Percentiles rank a stretch among this genome's conserved stretches.
Conservation (phyloP, 2,888 invertebrate genomes). For the Germaria angustata region DNA sequence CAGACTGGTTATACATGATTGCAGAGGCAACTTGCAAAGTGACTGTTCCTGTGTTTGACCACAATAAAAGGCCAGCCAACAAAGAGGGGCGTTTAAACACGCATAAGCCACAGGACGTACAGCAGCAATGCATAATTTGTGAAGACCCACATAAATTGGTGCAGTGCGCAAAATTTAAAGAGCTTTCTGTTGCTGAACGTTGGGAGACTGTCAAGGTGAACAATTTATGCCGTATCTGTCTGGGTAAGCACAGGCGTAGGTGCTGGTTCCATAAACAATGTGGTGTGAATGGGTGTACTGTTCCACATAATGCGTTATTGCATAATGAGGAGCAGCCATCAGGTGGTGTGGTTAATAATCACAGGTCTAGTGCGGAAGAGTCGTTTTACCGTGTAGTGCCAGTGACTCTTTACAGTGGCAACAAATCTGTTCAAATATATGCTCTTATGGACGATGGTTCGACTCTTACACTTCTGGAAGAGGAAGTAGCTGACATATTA, state of each 20-base stretch:
- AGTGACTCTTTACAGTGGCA: constrained; percentile 8
- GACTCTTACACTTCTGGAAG: constrained; percentile 34
- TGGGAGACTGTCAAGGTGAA: constrained; percentile 27
- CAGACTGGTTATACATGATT: constrained; percentile 25
- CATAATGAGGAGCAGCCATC: constrained; percentile 14
- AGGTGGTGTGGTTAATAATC: background rate
- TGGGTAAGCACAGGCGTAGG: constrained; percentile 8
- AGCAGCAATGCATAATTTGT: background rate
- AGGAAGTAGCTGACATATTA: constrained; percentile 25
- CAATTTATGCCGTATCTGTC: constrained; percentile 17
- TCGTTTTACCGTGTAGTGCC: constrained; percentile 35
- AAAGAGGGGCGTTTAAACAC: constrained; percentile 10
- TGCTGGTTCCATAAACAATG: constrained; percentile 19
- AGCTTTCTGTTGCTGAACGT: background rate
- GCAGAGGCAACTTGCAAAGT: constrained; percentile 31
- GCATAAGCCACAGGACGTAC: background rate
- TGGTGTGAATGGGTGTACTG: constrained; percentile 28
- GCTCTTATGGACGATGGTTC: constrained; percentile 33
- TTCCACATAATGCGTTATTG: constrained; percentile 11
- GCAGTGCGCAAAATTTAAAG: background rate
- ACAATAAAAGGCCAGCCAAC: background rate
- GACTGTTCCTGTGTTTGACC: constrained; percentile 5
- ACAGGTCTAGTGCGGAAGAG: background rate
- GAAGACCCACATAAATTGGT: background rate
- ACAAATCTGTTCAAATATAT: constrained; percentile 17